phyloP scores from a whole-genome alignment of 2,888 invertebrate species.

The Melanostoma scalare region DNA sequence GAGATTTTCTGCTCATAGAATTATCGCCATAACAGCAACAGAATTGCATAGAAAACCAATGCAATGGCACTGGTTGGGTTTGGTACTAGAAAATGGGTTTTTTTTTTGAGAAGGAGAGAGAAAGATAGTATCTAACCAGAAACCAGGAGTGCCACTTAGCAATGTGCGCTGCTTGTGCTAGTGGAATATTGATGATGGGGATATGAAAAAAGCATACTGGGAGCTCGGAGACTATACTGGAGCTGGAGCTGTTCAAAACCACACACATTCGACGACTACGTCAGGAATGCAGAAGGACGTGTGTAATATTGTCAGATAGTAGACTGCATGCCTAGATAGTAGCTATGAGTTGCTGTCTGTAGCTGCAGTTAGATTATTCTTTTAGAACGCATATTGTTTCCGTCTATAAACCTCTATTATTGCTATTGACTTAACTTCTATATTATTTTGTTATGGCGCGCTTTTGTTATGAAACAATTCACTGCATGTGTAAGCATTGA shows the following conservation, averaged over 20 bases:
- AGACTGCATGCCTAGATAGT: constrained; percentile 1
- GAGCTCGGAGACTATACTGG: not conserved
- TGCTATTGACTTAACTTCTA: constrained; percentile 37
- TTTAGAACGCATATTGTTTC: constrained; percentile 21
- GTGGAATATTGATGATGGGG: constrained; percentile 24
- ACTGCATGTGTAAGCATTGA: constrained; percentile 12
- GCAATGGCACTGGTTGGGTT: not conserved
- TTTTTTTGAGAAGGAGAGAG: not conserved
- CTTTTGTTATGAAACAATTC: constrained; percentile 48
- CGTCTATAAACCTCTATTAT: constrained; percentile 12
- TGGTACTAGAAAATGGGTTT: constrained; percentile 12
- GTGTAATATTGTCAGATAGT: constrained; percentile 1
- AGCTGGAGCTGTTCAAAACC: constrained; percentile 22
- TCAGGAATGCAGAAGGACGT: constrained; percentile 15
- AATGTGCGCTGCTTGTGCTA: constrained; percentile 16
- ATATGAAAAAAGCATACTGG: not conserved
- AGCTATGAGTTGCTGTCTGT: not conserved
- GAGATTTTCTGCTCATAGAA: constrained; percentile 57
- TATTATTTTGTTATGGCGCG: not conserved
- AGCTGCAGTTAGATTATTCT: constrained; percentile 46
- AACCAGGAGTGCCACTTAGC: constrained; percentile 33
- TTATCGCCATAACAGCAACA: constrained; percentile 36
- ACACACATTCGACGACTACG: not conserved
- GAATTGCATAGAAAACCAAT: not conserved
- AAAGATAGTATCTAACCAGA: constrained; percentile 1